Conservation (phyloP, 2,113 vertebrate genomes). For the Condylura cristata region DNA sequence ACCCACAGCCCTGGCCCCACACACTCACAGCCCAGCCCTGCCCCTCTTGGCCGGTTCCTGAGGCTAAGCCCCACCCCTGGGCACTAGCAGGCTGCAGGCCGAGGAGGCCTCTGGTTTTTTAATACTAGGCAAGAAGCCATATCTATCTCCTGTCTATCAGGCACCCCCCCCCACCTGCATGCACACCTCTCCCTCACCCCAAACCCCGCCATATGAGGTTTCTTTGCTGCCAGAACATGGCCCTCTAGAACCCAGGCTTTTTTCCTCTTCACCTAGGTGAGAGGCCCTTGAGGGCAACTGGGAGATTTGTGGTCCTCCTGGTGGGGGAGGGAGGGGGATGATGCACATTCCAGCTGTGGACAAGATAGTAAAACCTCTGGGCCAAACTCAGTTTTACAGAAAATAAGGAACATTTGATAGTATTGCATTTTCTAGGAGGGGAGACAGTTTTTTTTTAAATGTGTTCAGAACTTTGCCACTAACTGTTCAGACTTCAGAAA, state of each 20-base stretch:
- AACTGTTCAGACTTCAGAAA: not conserved
- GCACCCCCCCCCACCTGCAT: too few species aligned
- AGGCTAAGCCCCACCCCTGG: not conserved
- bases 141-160: not conserved
- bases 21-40: rapidly evolving
- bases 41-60: not conserved
- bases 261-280: not conserved
- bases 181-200: not conserved
- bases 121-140: not conserved
- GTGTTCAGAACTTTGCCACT: not conserved
- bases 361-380: not conserved
- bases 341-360: too few species aligned
- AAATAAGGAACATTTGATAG: not conserved
- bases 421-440: conserved; percentile 7
- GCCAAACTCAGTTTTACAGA: not conserved
- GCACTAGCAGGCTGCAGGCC: not conserved
- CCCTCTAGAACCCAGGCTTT: not conserved
- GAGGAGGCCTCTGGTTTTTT: not conserved
- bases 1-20: not conserved
- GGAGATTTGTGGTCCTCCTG: not conserved
- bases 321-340: too few species aligned
- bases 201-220: not conserved
- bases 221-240: not conserved
- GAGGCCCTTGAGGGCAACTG: not conserved
- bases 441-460: not conserved